These are phyloP conservation scores for Cataglyphis hispanica DNA, from an alignment of 1,140 invertebrate genomes.

Conservation along the genomic window DNA sequence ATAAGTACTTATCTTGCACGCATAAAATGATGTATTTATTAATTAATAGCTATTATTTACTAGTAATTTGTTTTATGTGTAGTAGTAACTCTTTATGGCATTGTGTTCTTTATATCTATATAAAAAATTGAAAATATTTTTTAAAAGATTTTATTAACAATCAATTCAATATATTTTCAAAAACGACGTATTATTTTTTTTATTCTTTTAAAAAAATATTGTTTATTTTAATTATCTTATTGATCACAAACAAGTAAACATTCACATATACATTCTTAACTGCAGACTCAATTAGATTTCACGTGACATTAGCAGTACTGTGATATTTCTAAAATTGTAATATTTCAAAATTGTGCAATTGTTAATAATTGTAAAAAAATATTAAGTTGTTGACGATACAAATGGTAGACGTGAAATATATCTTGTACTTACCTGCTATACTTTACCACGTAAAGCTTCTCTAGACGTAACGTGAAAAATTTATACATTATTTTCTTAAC, in stretches of 20 bases:
- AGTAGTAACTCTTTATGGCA: constrained; percentile 17
- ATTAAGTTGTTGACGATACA: constrained; percentile 8
- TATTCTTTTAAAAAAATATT: not conserved
- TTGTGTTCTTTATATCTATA: not conserved
- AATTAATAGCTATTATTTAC: constrained; percentile 6
- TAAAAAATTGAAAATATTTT: not conserved
- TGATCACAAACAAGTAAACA: not conserved
- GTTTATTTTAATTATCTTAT: constrained; percentile 1
- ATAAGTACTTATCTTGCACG: not conserved
- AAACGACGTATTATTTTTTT: not conserved
- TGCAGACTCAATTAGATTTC: constrained; percentile 8
- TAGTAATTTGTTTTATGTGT: not conserved
- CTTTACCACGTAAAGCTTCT: not conserved
- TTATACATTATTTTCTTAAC: not conserved
- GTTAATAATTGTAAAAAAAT: not conserved
- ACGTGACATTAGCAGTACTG: constrained; percentile 15
- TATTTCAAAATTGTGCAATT: not conserved
- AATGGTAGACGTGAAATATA: constrained; percentile 11
- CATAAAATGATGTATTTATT: not conserved
- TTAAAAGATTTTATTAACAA: constrained; percentile 10
- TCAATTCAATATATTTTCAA: not conserved
- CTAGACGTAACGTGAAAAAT: not conserved
- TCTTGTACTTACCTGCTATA: constrained; percentile 29
- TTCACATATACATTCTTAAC: not conserved
- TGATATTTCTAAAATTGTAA: constrained; percentile 13